Evolutionary conservation across 2,888 invertebrate genomes (phyloP).

Genomic region (Phengaris alcon): DNA sequence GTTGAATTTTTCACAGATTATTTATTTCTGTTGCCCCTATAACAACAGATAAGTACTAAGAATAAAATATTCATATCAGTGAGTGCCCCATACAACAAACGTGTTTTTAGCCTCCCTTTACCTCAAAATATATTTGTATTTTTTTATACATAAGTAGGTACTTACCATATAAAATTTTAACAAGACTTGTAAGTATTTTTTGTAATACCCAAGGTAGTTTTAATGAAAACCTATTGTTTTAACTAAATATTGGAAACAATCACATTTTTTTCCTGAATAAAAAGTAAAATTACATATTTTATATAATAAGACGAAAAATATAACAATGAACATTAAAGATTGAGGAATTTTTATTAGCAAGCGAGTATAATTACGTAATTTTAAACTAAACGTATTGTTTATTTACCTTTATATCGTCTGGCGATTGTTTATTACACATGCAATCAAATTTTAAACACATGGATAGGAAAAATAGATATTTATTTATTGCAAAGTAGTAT

Average conservation of each 20-base stretch:
- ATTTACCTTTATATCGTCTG: conserved; percentile 22
- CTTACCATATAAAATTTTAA: no score
- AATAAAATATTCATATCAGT: no score
- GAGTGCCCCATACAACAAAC: no score
- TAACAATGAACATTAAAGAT: not conserved
- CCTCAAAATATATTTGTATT: no score
- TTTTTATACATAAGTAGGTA: no score
- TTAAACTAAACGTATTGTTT: not conserved
- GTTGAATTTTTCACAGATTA: no score
- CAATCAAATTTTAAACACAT: conserved; percentile 27
- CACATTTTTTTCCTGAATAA: not conserved
- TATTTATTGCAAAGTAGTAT: conserved; percentile 1
- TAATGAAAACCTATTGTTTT: not conserved
- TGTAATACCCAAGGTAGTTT: not conserved
- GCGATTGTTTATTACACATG: conserved; percentile 19
- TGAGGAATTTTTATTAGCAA: not conserved
- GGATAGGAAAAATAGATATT: not conserved
- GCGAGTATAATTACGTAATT: not conserved
- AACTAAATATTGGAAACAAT: not conserved
- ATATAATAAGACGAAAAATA: not conserved
- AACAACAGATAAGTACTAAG: no score
- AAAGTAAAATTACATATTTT: not conserved
- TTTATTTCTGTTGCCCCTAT: no score
- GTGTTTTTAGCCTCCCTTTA: no score
- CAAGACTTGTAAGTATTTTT: no score